phyloP scores from a whole-genome alignment of 2,888 invertebrate genomes.

The Heliconius charithonia region DNA sequence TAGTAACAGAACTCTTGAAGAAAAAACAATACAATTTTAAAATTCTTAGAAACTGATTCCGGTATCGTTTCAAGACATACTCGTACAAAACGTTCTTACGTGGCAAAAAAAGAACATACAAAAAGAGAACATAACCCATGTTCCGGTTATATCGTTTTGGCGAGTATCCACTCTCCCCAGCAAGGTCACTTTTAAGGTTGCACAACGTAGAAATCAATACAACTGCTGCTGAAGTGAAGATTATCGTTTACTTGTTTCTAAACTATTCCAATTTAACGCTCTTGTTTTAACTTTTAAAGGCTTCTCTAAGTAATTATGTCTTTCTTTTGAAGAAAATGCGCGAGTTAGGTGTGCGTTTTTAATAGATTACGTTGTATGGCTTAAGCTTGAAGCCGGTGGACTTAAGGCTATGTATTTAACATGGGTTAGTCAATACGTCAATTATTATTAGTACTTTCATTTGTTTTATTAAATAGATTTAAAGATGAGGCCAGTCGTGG shows the following conservation, averaged over 20 bases:
- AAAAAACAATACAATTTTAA: background rate
- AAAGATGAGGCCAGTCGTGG: no score
- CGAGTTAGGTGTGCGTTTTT: background rate
- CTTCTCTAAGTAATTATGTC: constrained; percentile 1
- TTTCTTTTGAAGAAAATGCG: background rate
- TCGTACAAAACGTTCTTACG: background rate
- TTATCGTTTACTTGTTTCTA: background rate
- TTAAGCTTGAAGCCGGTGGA: background rate
- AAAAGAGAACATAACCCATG: constrained; percentile 30
- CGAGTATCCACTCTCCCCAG: constrained; percentile 59
- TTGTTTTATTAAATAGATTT: no score
- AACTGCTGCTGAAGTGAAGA: constrained; percentile 14
- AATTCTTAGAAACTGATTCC: background rate
- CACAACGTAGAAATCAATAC: constrained; percentile 33
- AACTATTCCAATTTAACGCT: background rate
- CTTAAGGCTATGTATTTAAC: background rate
- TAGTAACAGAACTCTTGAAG: no score
- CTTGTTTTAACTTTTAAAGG: constrained; percentile 4
- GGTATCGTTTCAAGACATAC: constrained; percentile 8
- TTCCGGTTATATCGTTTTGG: constrained; percentile 35
- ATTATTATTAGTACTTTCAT: no score
- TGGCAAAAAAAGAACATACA: constrained; percentile 17
- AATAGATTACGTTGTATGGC: constrained; percentile 12
- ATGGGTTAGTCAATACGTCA: no score
- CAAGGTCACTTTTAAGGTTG: constrained; percentile 57